Conservation (phyloP, 2,797 vertebrate genomes). For the Lepus townsendii region DNA sequence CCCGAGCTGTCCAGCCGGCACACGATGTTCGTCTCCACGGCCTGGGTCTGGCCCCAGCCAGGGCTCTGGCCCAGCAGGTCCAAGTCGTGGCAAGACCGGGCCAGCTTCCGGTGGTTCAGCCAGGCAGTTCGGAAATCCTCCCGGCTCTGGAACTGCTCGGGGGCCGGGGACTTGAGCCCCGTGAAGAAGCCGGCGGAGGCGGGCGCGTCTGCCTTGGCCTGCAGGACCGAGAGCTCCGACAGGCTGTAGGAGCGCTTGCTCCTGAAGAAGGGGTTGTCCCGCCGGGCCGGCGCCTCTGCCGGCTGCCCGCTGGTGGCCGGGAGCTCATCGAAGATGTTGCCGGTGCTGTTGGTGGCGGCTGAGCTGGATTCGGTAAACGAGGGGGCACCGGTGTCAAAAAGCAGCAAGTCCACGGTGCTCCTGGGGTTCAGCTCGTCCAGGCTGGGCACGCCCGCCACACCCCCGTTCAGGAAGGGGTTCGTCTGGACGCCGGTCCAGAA, state of each 20-base stretch:
- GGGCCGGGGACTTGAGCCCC: conserved; percentile 95
- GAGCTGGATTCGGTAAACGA: conserved; percentile 76
- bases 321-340: conserved; percentile 89
- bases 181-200: conserved; percentile 92
- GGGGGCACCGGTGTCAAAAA: conserved; percentile 91
- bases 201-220: conserved; percentile 92
- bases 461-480: conserved; percentile 93
- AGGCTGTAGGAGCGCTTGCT: conserved; percentile 98
- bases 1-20: conserved; percentile 95
- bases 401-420: conserved; percentile 91
- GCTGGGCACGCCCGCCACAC: conserved; percentile 80
- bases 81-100: conserved; percentile 97
- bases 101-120: conserved; percentile 97
- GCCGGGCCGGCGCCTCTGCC: conserved; percentile 85
- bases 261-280: conserved; percentile 96
- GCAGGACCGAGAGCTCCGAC: conserved; percentile 96
- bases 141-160: conserved; percentile 97
- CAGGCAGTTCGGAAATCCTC: conserved; percentile 98
- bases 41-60: conserved; percentile 99
- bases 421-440: conserved; percentile 85
- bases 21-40: conserved; percentile 96
- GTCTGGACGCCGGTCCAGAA: conserved; percentile 92
- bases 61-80: conserved; percentile 96
- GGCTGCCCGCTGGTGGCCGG: conserved; percentile 83
- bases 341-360: conserved; percentile 88